phyloP scores from a whole-genome alignment of 2,888 invertebrate species.

The Diaphora mendica region DNA sequence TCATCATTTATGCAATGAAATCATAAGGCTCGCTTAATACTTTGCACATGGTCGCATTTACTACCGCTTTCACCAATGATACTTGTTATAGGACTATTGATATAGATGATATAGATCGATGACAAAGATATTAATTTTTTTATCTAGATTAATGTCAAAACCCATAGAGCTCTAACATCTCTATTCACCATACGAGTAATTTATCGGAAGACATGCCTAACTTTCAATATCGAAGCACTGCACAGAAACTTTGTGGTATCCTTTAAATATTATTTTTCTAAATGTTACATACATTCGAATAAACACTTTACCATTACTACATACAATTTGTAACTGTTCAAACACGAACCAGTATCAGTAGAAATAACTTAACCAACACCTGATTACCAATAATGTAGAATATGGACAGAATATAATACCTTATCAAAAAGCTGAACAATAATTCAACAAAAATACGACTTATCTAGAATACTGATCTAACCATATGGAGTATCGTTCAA shows the following conservation, averaged over 20 bases:
- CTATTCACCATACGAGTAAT: no score
- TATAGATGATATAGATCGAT: neutral
- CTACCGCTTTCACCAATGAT: neutral
- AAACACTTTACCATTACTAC: neutral
- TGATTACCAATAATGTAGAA: slow-evolving; percentile 5
- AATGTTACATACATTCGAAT: neutral
- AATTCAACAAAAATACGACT: slow-evolving; percentile 26
- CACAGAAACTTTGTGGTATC: neutral
- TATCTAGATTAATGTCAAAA: neutral
- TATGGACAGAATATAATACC: slow-evolving; percentile 18
- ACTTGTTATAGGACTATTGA: neutral
- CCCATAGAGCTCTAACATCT: neutral
- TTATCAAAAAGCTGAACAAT: slow-evolving; percentile 11
- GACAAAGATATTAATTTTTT: neutral
- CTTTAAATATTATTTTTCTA: neutral
- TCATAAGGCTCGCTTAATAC: neutral
- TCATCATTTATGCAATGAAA: neutral
- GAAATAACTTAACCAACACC: slow-evolving; percentile 1
- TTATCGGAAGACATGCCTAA: no score
- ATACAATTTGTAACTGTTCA: neutral
- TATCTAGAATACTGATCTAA: slow-evolving; percentile 52
- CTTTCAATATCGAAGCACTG: neutral
- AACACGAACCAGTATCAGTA: neutral
- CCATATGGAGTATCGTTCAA: slow-evolving; percentile 48
- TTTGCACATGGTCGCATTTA: neutral